Evolutionary conservation across 2,888 invertebrate genomes (phyloP).

Genomic region (Parascotia fuliginaria): DNA sequence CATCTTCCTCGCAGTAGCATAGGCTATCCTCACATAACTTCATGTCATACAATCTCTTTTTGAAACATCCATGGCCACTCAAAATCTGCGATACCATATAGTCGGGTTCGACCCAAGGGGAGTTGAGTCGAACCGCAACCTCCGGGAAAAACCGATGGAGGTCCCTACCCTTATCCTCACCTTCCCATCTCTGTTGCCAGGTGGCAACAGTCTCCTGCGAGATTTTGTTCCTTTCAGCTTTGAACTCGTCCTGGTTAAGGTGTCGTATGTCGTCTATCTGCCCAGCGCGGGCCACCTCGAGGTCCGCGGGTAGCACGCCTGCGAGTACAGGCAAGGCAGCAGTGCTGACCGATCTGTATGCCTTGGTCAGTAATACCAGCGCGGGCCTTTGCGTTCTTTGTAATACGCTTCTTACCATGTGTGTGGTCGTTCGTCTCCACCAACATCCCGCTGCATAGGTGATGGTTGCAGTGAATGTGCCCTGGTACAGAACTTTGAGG

Average conservation of each 20-base stretch:
- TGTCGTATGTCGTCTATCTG: neutral
- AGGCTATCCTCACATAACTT: constrained; percentile 8
- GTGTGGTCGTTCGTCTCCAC: neutral
- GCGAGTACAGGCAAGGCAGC: constrained; percentile 20
- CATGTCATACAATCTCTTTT: constrained; percentile 24
- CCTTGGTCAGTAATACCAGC: constrained; percentile 20
- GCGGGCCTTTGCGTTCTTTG: constrained; percentile 2
- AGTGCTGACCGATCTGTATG: constrained; percentile 15
- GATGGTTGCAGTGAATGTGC: neutral
- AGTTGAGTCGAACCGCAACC: constrained; percentile 20
- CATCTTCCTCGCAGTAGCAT: constrained; percentile 12
- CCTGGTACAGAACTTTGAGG: constrained; percentile 2
- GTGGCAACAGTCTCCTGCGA: neutral
- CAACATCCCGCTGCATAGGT: constrained; percentile 6
- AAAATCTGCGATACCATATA: constrained; percentile 32
- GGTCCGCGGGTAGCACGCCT: constrained; percentile 22
- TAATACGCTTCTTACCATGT: neutral
- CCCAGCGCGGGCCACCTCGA: constrained; percentile 25
- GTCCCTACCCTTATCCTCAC: constrained; percentile 26
- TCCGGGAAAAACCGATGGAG: constrained; percentile 36
- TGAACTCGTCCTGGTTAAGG: neutral
- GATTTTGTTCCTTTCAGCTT: neutral
- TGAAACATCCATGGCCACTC: constrained; percentile 36
- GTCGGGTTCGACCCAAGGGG: constrained; percentile 37
- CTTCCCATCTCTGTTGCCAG: constrained; percentile 35